Evolutionary conservation across 2,888 invertebrate genomes (phyloP).

Genomic region (Disparrhopalites patrizii): DNA sequence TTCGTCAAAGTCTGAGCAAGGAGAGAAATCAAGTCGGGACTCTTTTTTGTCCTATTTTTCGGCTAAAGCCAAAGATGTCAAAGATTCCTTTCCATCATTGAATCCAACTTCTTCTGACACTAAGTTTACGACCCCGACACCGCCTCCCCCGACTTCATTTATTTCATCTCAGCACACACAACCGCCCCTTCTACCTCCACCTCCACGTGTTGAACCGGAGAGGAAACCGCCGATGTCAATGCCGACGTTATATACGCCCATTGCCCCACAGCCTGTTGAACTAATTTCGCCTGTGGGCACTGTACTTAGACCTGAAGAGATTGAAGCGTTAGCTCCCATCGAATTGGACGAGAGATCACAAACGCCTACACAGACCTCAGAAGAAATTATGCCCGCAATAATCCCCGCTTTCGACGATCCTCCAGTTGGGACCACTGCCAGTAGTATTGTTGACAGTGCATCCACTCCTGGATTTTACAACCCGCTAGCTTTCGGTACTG

Average conservation of each 20-base stretch:
- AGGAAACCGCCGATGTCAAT: neutral
- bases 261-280: neutral
- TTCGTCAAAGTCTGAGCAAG: neutral
- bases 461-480: too few species aligned
- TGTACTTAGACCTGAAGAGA: too few species aligned
- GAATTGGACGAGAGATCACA: too few species aligned
- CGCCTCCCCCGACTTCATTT: neutral
- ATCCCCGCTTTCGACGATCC: neutral
- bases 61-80: conserved; percentile 16
- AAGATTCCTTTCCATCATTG: neutral
- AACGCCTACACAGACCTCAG: too few species aligned
- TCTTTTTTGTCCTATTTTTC: conserved; percentile 12
- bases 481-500: neutral
- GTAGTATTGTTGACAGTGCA: too few species aligned
- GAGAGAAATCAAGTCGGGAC: conserved; percentile 4
- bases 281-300: neutral
- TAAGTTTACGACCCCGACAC: too few species aligned
- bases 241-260: neutral
- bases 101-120: neutral
- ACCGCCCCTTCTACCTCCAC: too few species aligned
- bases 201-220: neutral
- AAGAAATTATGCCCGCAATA: too few species aligned
- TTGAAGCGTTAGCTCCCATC: too few species aligned
- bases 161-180: too few species aligned
- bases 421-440: neutral